Base-by-base conservation (phyloP, 30 jellyfish, hydroid and myxozoan species). In the Hydractinia echinata region DNA sequence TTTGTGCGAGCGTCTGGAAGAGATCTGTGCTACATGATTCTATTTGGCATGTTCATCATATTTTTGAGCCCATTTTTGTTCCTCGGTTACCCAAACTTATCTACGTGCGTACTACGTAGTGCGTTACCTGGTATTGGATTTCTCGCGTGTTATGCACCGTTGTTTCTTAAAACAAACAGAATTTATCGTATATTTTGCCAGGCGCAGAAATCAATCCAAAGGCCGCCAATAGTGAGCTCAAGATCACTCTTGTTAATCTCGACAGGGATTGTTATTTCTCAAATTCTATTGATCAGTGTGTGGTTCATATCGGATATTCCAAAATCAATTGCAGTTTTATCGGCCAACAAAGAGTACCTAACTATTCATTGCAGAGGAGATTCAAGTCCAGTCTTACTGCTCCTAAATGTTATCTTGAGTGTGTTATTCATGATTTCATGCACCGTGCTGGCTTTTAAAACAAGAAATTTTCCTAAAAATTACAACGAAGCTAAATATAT, bases 381-480 rank as follows among this genome's bases (percentile, higher is more conserved):
- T 30, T 76, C 85, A 76, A 54, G 79, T 18, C 84, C 88, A 13
- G 81, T 67, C 39, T 5, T 67, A 18, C 11, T 84, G 76, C 18
- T 84, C 4, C 73, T 93, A 52, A 84, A 85, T 52, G 76, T 93
- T 20, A 66, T 82, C 61, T 77, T 84, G 66, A 84, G 95, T 89
- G 89, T 88, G 64, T 88, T 85, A 60, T 84, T 93, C 79, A 88
- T 93, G 96, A 54, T 88, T 21, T 87, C 87, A 72, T 87, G 96
- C 76, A 84, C 96, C 7, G 81, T 90, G 83, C 61, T 83, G 55
- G 96, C 95, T 71, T 93, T 82, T 79, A 93, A 88, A 77, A 88
- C 95, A 64, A 94, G 99, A 79, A 79, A 88, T 84, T 86, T 92
- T 78, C 99, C 99, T 58, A 92, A 92, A 85, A 92, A 84, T 55